A percentile compares a stretch with the other conserved stretches of the same genome.
phyloP scores from a whole-genome alignment of 2,113 vertebrate species.

The Melanostigma gelatinosum region DNA sequence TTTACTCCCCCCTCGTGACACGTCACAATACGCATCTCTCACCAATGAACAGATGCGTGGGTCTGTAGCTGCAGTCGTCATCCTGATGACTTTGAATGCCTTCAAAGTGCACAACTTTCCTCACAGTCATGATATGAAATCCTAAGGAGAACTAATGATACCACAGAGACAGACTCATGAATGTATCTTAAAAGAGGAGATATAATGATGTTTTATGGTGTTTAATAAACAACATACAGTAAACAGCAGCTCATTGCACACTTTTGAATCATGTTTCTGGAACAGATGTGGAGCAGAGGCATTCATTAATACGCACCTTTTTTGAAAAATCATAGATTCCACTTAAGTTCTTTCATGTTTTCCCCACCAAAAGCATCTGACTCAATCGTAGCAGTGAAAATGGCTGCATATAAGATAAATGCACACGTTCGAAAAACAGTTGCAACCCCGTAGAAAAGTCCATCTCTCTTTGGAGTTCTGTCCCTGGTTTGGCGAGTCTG shows the following conservation, averaged over 20 bases:
- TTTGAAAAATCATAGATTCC: not conserved
- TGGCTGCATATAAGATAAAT: not conserved
- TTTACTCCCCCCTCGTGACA: slow-evolving; percentile 23
- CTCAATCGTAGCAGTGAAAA: not conserved
- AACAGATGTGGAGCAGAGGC: not conserved
- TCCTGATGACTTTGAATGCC: slow-evolving; percentile 22
- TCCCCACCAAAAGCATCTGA: not conserved
- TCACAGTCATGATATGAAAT: not conserved
- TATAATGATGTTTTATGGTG: not conserved
- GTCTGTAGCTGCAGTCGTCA: slow-evolving; percentile 5
- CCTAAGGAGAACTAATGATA: not conserved
- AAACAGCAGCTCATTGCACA: not conserved
- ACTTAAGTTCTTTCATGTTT: not conserved
- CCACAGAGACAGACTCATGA: not conserved
- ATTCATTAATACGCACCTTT: not conserved
- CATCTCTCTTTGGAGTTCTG: slow-evolving; percentile 11
- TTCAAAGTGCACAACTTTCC: slow-evolving; percentile 31
- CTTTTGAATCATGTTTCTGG: not conserved
- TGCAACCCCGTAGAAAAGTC: not conserved
- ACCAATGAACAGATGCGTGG: slow-evolving; percentile 48
- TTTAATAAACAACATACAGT: not conserved
- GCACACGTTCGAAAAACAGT: not conserved
- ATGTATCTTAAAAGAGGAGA: not conserved
- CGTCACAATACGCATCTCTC: slow-evolving; percentile 66
- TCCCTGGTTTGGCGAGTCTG: slow-evolving; percentile 7